Percentiles rank a stretch among this genome's conserved stretches.
Conservation (phyloP, 2,113 vertebrate species). For the Bujurquina vittata region DNA sequence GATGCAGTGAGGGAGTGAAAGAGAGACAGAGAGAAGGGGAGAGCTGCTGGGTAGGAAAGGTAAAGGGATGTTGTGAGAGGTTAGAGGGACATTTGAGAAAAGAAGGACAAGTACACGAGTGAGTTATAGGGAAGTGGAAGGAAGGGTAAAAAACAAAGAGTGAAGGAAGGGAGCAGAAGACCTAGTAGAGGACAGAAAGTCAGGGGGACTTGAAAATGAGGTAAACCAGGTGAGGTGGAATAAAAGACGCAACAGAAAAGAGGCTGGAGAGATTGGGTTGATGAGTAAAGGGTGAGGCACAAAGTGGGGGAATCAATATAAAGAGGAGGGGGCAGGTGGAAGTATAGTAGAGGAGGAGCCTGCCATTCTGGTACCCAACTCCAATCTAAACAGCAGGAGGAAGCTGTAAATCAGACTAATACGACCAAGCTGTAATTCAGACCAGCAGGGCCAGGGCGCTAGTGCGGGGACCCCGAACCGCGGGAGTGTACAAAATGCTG, state of each 20-base stretch:
- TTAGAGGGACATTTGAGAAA: slow-evolving; percentile 26
- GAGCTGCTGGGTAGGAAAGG: slow-evolving; percentile 37
- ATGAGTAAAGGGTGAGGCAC: slow-evolving; percentile 15
- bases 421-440: slow-evolving; percentile 79
- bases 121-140: neutral
- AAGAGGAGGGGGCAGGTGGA: slow-evolving; percentile 47
- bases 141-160: neutral
- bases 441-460: slow-evolving; percentile 77
- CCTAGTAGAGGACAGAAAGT: neutral
- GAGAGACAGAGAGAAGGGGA: slow-evolving; percentile 12
- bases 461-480: slow-evolving; percentile 60
- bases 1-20: slow-evolving; percentile 60
- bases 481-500: slow-evolving; percentile 74
- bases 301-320: neutral
- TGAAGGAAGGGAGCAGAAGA: neutral
- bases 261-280: slow-evolving; percentile 10
- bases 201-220: neutral
- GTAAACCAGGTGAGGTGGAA: slow-evolving; percentile 18
- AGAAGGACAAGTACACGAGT: neutral
- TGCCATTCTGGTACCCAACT: slow-evolving; percentile 57
- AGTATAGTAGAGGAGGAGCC: slow-evolving; percentile 36
- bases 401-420: slow-evolving; percentile 85
- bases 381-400: slow-evolving; percentile 82
- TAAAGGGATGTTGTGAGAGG: slow-evolving; percentile 47
- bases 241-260: neutral